These are phyloP conservation scores for Geranospiza caerulescens DNA, from an alignment of 2,797 vertebrate species.

Conservation along the genomic window DNA sequence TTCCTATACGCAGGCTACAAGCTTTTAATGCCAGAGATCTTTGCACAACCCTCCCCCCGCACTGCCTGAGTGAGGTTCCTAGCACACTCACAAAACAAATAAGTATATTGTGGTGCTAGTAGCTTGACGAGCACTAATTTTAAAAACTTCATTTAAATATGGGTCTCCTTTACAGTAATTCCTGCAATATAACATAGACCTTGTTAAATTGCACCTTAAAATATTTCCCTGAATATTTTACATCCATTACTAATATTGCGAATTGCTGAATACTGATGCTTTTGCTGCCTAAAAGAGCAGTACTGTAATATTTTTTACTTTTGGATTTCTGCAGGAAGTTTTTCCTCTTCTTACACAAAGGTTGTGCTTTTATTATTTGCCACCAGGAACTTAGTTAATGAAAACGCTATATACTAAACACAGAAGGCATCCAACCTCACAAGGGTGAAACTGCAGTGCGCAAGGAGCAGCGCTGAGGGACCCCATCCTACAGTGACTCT, in stretches of 20 bases:
- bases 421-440: background rate
- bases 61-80: background rate
- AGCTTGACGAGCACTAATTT: background rate
- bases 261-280: background rate
- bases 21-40: background rate
- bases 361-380: background rate
- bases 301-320: background rate
- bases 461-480: background rate
- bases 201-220: background rate
- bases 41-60: fast-evolving
- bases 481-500: fast-evolving
- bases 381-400: background rate
- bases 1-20: background rate
- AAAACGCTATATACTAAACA: background rate
- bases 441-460: background rate
- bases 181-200: background rate
- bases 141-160: background rate
- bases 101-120: background rate
- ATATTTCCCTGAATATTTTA: background rate
- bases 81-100: background rate
- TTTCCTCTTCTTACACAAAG: background rate
- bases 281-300: background rate
- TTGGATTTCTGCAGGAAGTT: background rate
- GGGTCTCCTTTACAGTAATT: background rate
- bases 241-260: background rate